Evolutionary conservation across 2,797 vertebrate genomes (phyloP).

Genomic region (Sebastes minor): DNA sequence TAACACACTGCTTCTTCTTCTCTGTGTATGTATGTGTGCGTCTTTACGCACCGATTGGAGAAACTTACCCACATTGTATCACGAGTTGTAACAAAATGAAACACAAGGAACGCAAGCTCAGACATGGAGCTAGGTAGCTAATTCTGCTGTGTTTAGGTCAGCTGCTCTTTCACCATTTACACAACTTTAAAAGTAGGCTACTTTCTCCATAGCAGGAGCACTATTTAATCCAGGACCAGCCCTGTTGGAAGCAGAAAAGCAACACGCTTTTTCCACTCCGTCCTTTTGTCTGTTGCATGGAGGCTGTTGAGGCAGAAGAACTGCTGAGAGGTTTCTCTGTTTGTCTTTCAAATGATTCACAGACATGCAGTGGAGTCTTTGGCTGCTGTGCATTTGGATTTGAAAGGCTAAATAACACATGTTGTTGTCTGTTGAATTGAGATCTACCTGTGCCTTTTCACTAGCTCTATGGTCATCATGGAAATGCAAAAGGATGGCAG

Average conservation of each 20-base stretch:
- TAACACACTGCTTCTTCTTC: background rate
- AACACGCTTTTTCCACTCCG: slow-evolving; percentile 26
- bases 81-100: background rate
- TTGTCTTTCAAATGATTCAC: slow-evolving; percentile 7
- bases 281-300: slow-evolving; percentile 60
- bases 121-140: slow-evolving; percentile 28
- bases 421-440: background rate
- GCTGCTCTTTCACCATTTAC: background rate
- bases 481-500: slow-evolving; percentile 13
- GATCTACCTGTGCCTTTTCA: background rate
- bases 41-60: background rate
- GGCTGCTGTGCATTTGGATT: background rate
- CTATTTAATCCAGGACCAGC: background rate
- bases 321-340: slow-evolving; percentile 13
- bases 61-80: slow-evolving; percentile 28
- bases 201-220: background rate
- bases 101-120: slow-evolving; percentile 20
- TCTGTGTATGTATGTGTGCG: background rate
- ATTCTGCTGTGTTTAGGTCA: slow-evolving; percentile 19
- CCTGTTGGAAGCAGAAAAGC: slow-evolving; percentile 9
- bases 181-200: slow-evolving; percentile 50
- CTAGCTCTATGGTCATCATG: background rate
- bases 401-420: background rate
- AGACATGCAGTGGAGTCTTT: background rate
- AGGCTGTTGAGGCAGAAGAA: background rate